phyloP scores from a whole-genome alignment of 2,113 vertebrate genomes.

The Oncorhynchus nerka region DNA sequence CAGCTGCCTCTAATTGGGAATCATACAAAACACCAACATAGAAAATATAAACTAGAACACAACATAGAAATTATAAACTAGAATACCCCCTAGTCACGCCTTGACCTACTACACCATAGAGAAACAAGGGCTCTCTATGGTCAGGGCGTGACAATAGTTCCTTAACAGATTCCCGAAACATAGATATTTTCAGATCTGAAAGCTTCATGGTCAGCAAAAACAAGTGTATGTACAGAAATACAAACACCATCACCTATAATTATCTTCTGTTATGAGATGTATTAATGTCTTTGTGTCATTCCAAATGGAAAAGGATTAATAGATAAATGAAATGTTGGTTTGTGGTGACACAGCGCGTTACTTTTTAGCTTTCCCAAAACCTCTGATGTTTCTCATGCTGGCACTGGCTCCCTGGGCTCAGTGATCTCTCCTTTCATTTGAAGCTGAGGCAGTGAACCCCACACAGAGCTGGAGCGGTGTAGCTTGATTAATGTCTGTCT shows the following conservation, averaged over 20 bases:
- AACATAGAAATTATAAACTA: too few species aligned
- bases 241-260: not conserved
- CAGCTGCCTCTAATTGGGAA: too few species aligned
- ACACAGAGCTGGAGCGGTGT: conserved; percentile 48
- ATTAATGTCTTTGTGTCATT: not conserved
- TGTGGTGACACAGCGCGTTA: not conserved
- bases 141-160: too few species aligned
- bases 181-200: not conserved
- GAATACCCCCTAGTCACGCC: too few species aligned
- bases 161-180: not conserved
- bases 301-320: too few species aligned
- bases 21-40: too few species aligned
- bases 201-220: not conserved
- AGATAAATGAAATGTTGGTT: not conserved
- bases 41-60: too few species aligned
- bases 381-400: conserved; percentile 39
- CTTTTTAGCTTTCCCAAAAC: not conserved
- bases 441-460: conserved; percentile 55
- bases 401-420: conserved; percentile 14
- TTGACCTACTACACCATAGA: too few species aligned
- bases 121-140: too few species aligned
- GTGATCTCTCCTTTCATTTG: conserved; percentile 42
- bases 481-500: conserved; percentile 63
- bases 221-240: not conserved
- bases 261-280: not conserved